phyloP scores from a whole-genome alignment of 2,113 vertebrate genomes.

The Ahaetulla prasina region DNA sequence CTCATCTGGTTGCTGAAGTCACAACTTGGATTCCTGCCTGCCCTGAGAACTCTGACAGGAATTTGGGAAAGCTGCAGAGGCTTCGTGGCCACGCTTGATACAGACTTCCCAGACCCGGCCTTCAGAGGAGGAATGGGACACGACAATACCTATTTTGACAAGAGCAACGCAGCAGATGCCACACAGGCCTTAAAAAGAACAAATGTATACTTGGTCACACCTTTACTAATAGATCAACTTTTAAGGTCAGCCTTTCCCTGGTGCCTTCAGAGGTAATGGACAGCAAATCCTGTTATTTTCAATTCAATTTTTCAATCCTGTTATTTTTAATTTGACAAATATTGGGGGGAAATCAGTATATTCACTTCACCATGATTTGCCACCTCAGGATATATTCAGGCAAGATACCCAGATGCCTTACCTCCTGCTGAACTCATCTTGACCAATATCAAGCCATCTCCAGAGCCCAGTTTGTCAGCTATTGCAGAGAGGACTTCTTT shows the following conservation, averaged over 20 bases:
- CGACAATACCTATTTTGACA: background rate
- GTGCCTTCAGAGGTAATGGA: background rate
- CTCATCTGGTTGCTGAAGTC: too few species aligned
- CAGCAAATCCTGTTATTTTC: background rate
- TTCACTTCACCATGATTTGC: constrained; percentile 9
- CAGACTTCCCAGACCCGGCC: too few species aligned
- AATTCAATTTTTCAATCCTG: too few species aligned
- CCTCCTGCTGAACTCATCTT: constrained; percentile 94
- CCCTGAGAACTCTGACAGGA: too few species aligned
- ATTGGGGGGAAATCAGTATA: background rate
- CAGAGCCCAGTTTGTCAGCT: constrained; percentile 91
- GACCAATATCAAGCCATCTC: constrained; percentile 87
- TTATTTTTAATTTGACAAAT: background rate
- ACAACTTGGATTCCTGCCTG: too few species aligned
- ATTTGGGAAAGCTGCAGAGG: too few species aligned
- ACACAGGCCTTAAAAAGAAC: background rate
- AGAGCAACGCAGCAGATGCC: background rate
- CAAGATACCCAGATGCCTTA: constrained; percentile 59
- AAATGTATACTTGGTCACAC: background rate
- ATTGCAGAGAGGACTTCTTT: constrained; percentile 87
- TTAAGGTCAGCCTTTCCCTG: background rate
- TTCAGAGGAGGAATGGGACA: too few species aligned
- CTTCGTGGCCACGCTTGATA: too few species aligned
- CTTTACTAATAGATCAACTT: background rate
- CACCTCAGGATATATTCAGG: background rate